Conservation (phyloP, 2,113 vertebrate genomes). For the Todiramphus saurophagus region DNA sequence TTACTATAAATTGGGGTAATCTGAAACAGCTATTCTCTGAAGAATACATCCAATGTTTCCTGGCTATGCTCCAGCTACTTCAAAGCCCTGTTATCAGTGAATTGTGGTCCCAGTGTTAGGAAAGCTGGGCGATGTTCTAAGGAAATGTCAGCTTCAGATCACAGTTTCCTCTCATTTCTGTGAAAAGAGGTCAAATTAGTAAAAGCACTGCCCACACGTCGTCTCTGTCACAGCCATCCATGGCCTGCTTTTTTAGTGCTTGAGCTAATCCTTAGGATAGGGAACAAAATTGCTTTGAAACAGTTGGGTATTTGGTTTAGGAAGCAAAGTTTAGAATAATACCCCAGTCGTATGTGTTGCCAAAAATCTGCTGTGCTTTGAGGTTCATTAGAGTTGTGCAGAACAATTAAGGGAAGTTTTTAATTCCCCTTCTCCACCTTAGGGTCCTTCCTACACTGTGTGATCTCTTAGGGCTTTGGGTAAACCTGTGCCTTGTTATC, state of each 20-base stretch:
- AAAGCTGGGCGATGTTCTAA: conserved; percentile 72
- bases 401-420: conserved; percentile 18
- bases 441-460: neutral
- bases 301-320: conserved; percentile 39
- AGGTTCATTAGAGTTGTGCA: neutral
- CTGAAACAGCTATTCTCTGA: conserved; percentile 79
- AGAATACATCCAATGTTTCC: conserved; percentile 74
- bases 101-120: conserved; percentile 70
- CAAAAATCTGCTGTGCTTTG: neutral
- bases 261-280: neutral
- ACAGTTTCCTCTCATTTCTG: conserved; percentile 71
- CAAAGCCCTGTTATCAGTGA: conserved; percentile 81
- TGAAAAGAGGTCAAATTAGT: conserved; percentile 66
- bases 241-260: neutral
- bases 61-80: conserved; percentile 75
- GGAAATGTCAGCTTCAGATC: conserved; percentile 74
- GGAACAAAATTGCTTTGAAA: conserved; percentile 43
- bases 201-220: neutral
- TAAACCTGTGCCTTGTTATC: neutral
- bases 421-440: neutral
- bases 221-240: neutral
- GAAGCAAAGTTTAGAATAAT: conserved; percentile 52
- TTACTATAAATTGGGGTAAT: conserved; percentile 78
- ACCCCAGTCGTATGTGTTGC: neutral
- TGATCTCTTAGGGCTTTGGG: neutral